phyloP scores from a whole-genome alignment of 2,797 vertebrate genomes.

The Urosaurus nigricauda region DNA sequence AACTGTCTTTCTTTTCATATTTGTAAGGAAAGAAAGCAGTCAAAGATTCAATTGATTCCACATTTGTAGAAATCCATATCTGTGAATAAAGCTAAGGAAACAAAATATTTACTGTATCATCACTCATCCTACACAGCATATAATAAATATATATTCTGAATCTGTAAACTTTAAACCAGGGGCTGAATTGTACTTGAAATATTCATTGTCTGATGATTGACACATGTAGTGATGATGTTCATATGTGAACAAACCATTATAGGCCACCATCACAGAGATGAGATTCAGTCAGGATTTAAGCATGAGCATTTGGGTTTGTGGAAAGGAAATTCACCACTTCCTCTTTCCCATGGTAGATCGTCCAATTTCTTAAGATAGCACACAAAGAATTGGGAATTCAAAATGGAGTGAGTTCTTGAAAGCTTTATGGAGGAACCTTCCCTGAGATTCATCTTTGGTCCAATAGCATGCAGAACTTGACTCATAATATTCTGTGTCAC shows the following conservation, averaged over 20 bases:
- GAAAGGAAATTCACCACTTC: too few species aligned
- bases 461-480: not conserved
- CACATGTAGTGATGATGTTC: not conserved
- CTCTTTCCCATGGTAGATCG: too few species aligned
- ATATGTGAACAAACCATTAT: not conserved
- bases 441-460: not conserved
- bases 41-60: not conserved
- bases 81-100: conserved; percentile 23
- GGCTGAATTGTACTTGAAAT: not conserved
- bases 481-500: not conserved
- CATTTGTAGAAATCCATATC: not conserved
- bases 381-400: not conserved
- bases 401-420: not conserved
- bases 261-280: not conserved
- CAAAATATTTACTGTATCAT: not conserved
- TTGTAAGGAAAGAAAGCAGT: not conserved
- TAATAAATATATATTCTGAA: not conserved
- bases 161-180: conserved; percentile 5
- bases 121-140: not conserved
- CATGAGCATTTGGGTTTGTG: not conserved
- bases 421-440: too few species aligned
- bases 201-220: not conserved
- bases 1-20: conserved; percentile 6
- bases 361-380: too few species aligned
- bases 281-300: not conserved